Conservation (phyloP, 2,888 invertebrate species). For the Metellina segmentata region DNA sequence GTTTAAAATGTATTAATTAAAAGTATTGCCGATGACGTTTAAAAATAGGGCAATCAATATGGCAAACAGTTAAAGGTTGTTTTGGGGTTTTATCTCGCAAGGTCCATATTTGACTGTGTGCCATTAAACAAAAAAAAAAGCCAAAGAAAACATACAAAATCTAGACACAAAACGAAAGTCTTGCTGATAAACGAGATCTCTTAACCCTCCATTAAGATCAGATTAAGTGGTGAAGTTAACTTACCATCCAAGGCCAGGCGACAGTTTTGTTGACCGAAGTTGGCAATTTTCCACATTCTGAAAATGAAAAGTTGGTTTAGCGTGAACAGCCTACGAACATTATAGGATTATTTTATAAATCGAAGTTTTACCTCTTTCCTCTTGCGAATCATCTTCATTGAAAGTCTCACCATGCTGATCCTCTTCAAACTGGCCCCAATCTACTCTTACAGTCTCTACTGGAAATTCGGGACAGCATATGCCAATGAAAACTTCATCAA, state of each 20-base stretch:
- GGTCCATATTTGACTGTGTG: no score
- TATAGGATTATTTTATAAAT: neutral
- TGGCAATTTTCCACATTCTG: slow-evolving; percentile 58
- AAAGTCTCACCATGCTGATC: neutral
- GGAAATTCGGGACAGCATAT: slow-evolving; percentile 86
- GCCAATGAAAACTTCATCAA: slow-evolving; percentile 85
- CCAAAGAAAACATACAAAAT: no score
- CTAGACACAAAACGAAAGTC: no score
- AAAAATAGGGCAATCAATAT: no score
- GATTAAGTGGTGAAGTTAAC: no score
- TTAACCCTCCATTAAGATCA: no score
- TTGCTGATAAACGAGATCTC: no score
- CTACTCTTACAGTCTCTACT: slow-evolving; percentile 52
- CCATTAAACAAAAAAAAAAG: no score
- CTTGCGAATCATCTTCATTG: slow-evolving; percentile 8
- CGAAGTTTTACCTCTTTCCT: neutral
- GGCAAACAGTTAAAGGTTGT: no score
- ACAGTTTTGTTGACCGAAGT: neutral
- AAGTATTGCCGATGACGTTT: no score
- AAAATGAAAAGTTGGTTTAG: slow-evolving; percentile 6
- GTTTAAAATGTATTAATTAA: no score
- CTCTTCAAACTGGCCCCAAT: slow-evolving; percentile 42
- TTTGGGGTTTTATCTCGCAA: no score
- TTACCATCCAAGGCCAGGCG: slow-evolving; percentile 72
- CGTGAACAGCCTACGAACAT: neutral